Base-by-base conservation (phyloP, 2,888 invertebrate genomes). In the Phalera bucephala region DNA sequence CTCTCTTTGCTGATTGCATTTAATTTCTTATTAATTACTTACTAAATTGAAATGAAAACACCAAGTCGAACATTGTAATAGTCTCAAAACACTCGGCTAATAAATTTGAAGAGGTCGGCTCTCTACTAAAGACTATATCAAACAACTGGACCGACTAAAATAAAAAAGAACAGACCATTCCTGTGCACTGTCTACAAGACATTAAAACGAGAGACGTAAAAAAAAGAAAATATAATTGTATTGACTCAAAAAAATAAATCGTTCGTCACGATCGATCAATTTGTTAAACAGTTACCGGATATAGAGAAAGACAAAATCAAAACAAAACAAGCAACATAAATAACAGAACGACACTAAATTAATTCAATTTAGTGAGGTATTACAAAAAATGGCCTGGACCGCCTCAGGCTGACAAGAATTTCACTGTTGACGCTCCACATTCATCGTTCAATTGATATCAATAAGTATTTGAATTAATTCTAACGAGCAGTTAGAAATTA, bases 391-490 rank as follows among this genome's bases (percentile, higher is more conserved):
- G 46, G 35, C 25, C 12, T 27, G 15, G 3, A 27, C 14, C 2
- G 27, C 14, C 26, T 17, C n/a, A 7, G 20, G 13, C 9, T 17
- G 30, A 31, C 17, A 19, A 37, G 45, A 57, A 59, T 65, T 61
- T 64, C 63, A 55, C 60, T 38, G 33, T 29, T 29, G 17, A 53
- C 58, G 67, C 60, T 61, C 67, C 33, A 63, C 51, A 67, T 71
- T 47, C 42, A 47, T 25, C 29, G 28, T 60, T 50, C 67, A 68
- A 75, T 76, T 70, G 67, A 45, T 56, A 58, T 60, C 64, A 68
- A 69, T 75, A 68, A 68, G 64, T 57, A 66, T 61, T 62, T 59
- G 63, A 72, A 73, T 72, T 71, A 75, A 74, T 66, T 70, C 72
- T 65, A 63, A 63, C 66, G 57, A 65, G 62, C 56, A 54, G 50